Conservation (phyloP, 2,888 invertebrate species). For the Onchidella celtica region DNA sequence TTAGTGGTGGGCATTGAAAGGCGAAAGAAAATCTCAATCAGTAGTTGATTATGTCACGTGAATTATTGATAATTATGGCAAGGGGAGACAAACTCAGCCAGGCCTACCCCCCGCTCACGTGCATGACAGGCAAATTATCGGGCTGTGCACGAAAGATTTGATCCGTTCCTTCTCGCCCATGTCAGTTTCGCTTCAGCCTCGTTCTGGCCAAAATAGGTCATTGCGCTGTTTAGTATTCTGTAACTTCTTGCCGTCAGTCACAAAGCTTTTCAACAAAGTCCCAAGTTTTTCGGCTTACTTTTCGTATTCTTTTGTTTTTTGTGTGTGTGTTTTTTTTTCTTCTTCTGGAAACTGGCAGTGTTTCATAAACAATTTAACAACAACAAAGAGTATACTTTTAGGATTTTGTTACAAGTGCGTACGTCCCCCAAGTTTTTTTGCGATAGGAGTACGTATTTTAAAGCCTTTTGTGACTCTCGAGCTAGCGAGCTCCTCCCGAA, state of each 20-base stretch:
- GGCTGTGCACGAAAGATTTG: not conserved
- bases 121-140: conserved; percentile 42
- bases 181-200: not conserved
- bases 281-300: not conserved
- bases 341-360: too few species aligned
- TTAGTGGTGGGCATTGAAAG: too few species aligned
- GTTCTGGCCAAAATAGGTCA: not conserved
- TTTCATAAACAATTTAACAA: too few species aligned
- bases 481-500: too few species aligned
- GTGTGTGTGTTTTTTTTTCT: not conserved
- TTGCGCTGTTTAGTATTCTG: not conserved
- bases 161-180: conserved; percentile 7
- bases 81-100: conserved; percentile 27
- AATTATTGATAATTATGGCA: conserved; percentile 45
- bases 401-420: too few species aligned
- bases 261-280: not conserved
- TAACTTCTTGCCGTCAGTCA: not conserved
- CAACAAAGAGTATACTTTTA: too few species aligned
- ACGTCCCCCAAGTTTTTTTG: too few species aligned
- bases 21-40: not conserved
- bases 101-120: conserved; percentile 28
- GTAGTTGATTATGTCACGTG: conserved; percentile 34
- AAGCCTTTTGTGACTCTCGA: too few species aligned
- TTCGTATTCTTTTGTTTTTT: not conserved
- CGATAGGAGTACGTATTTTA: too few species aligned